Evolutionary conservation across 2,797 vertebrate species (phyloP).

Genomic region (Galaxias olidus): DNA sequence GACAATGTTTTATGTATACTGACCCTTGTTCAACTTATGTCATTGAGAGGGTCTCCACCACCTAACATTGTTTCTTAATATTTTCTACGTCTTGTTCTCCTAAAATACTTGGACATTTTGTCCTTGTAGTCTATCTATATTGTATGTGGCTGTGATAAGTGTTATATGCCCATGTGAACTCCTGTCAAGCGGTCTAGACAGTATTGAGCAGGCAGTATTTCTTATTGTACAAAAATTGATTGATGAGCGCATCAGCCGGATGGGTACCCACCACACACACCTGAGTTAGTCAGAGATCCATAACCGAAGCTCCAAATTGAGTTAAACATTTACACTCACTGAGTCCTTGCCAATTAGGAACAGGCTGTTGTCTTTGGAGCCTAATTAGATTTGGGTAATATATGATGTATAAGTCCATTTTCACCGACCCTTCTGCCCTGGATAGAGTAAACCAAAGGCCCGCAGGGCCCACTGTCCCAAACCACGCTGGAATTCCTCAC

Average conservation of each 20-base stretch:
- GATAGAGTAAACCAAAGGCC: neutral
- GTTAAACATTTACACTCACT: conserved; percentile 2
- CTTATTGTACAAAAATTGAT: neutral
- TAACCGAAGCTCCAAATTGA: neutral
- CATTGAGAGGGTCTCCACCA: no score
- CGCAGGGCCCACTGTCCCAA: neutral
- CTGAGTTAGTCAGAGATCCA: neutral
- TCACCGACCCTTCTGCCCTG: neutral
- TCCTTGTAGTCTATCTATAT: no score
- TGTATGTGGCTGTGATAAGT: no score
- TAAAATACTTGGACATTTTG: no score
- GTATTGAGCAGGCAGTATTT: neutral
- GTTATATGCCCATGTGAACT: neutral
- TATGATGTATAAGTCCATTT: neutral
- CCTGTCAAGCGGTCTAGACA: neutral
- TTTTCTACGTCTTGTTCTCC: no score
- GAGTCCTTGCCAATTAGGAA: neutral
- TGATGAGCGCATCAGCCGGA: neutral
- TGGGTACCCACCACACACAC: conserved; percentile 16
- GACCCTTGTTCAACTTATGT: no score
- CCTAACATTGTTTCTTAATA: no score
- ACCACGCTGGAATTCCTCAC: conserved; percentile 4
- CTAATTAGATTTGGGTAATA: conserved; percentile 10
- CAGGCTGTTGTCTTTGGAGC: neutral
- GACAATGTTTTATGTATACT: no score